Base-by-base conservation (phyloP, 2,113 vertebrate genomes). In the Megaleporinus macrocephalus region DNA sequence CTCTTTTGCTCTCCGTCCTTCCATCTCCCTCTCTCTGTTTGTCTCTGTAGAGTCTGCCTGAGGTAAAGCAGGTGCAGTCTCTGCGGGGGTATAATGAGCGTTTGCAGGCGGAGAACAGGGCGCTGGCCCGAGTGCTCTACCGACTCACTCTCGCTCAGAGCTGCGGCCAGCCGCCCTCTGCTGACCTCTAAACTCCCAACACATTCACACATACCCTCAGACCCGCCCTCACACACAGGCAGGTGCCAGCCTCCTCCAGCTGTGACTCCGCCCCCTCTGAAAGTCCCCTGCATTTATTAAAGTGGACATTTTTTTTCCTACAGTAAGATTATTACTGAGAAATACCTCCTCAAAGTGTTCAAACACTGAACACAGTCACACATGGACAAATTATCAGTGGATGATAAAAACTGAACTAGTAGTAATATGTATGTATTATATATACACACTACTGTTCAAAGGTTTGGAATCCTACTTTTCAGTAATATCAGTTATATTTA, bases 21-120 rank as follows among this genome's bases (percentile, higher is more conserved):
- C 36, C 33, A 26, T 93, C 89, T 93, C 89, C 74, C 73, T 94
- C 88, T 92, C 87, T 92, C 91, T 87, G 89, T 87, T 94, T 95
- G 74, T 83, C 95, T 90, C 91, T 94, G 91, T 95, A 99, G 97
- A 97, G 95, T 93, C 96, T 97, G 90, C 96, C 95, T 87, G 96
- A 97, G 95, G 95, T 98, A 97, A 98, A 96, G 94, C 97, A 98
- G 94, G 96, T 97, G 95, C 96, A 97, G 22, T 93, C 96, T 93
- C 95, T 99, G 95, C 95, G 95, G 90, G 95, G 95, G 93, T 94
- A 97, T 94, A 98, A 99, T 95, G 97, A 99, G 92, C 95, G 94
- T 81, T 95, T 99, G 95, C 93, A 97, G 96, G 95, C 95, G 87
- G 98, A 98, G 95, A 99, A 98, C 95, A 96, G 97, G 94, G 97